Evolutionary conservation across 2,113 vertebrate genomes (phyloP).

Genomic region (Mesocricetus auratus): DNA sequence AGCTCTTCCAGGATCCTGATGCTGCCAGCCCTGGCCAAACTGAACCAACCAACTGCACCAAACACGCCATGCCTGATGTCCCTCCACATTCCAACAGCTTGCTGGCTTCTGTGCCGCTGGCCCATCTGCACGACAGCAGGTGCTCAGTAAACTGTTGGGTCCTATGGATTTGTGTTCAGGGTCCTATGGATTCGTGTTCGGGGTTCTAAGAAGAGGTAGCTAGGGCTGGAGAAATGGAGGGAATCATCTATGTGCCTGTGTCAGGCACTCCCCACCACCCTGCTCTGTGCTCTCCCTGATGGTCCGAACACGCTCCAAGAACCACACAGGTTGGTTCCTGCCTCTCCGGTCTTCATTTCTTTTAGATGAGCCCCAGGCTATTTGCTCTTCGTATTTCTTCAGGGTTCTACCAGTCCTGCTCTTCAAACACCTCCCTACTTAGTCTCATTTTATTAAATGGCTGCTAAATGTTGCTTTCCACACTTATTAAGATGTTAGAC

Average conservation of each 20-base stretch:
- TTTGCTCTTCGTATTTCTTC: conserved; percentile 46
- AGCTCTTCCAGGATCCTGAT: not conserved
- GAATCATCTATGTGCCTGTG: not conserved
- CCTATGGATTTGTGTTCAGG: not conserved
- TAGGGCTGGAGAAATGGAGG: not conserved
- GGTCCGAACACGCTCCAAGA: not conserved
- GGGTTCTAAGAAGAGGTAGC: not conserved
- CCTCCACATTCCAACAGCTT: not conserved
- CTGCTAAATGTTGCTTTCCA: conserved; percentile 28
- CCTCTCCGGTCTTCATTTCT: not conserved
- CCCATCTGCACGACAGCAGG: not conserved
- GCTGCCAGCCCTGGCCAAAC: not conserved
- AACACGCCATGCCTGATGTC: fast-evolving
- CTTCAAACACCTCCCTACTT: not conserved
- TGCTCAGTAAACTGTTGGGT: not conserved
- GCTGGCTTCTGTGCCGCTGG: not conserved
- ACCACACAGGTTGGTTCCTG: too few species aligned
- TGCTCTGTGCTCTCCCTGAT: not conserved
- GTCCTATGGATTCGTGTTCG: not conserved
- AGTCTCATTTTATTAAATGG: conserved; percentile 12
- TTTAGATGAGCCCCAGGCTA: not conserved
- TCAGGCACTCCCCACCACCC: too few species aligned
- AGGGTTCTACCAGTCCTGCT: not conserved
- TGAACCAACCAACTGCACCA: not conserved
- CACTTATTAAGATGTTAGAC: conserved; percentile 43